Base-by-base conservation (phyloP, 2,113 vertebrate genomes). In the Rhadina sibilatrix region DNA sequence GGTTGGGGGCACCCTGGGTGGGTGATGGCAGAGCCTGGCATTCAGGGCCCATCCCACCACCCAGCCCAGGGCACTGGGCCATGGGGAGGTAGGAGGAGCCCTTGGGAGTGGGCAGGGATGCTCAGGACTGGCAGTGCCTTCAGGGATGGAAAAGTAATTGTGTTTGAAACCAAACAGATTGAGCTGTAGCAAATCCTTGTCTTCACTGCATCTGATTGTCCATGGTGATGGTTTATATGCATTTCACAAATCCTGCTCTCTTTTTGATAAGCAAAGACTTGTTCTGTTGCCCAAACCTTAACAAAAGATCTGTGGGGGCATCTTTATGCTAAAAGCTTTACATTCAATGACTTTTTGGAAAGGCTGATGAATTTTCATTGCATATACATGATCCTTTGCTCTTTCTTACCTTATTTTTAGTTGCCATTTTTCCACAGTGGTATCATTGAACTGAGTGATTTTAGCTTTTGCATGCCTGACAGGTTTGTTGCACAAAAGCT, bases 1-100 rank as follows among this genome's bases (percentile, higher is more conserved):
- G 2, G 1, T 17, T 8, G 0, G 47, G 3, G 6, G 12, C 6
- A 66, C 13, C 17, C 17, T 11, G 4, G 10, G 27, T 23, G 31
- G 40, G 11, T 35, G 13, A 42, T 33, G 22, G 49, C 27, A 64
- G 12, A 6, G 5, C 40, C 65, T 28, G 38, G 57, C 57, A 80
- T 40, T 25, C 33, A 46, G 25, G 16, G 4, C 18, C 50, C 10
- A 3, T 75, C 28, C 23, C 31, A 49, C 5, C 1, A 1, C 6
- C 28, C 25, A 54, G 15, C 15, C 1, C 6, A 19, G 52, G 19
- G 15, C 59, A n/a, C 25, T 7, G 5, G 35, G 19, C 2, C 12
- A 6, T 5, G 15, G 42, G 28, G 20, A 54, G 11, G 24, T 11
- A 10, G 3, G 22, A 11, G 20, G 0, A 72, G 11, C 6, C n/a